A percentile compares a stretch with the other conserved stretches of the same genome.
Conservation (phyloP, 2,797 vertebrate genomes). For the Acanthopagrus latus region DNA sequence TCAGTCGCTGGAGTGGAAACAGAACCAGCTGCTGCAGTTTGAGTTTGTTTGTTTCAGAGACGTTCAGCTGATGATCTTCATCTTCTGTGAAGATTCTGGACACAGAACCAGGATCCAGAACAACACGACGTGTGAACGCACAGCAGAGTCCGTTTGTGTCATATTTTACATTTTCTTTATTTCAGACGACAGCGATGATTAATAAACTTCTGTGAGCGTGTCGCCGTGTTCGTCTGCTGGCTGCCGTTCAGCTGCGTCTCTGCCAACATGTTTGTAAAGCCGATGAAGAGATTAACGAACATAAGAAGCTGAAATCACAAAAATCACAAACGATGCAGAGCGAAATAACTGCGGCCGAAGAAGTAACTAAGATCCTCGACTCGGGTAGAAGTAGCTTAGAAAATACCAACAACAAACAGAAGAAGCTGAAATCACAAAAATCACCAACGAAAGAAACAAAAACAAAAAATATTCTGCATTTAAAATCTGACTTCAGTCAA, state of each 20-base stretch:
- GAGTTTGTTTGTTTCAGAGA: background rate
- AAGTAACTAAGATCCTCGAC: too few species aligned
- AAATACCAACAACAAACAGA: too few species aligned
- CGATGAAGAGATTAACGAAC: background rate
- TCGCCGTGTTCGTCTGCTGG: background rate
- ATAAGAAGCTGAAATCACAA: background rate
- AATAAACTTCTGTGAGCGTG: background rate
- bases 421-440: too few species aligned
- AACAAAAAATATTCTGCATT: too few species aligned
- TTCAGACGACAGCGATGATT: background rate
- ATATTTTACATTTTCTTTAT: background rate
- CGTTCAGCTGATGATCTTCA: background rate
- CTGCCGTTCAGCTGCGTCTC: background rate
- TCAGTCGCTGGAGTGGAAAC: background rate
- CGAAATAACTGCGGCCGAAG: background rate
- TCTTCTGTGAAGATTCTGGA: conserved; percentile 4
- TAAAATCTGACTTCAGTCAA: too few species aligned
- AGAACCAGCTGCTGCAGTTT: background rate
- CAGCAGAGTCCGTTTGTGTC: background rate
- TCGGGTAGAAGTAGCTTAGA: too few species aligned
- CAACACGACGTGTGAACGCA: background rate
- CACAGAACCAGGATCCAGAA: background rate
- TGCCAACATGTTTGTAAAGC: background rate
- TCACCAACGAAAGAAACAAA: too few species aligned
- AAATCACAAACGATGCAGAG: too few species aligned